Conservation (phyloP, 2,888 invertebrate genomes). For the Hypena proboscidalis region DNA sequence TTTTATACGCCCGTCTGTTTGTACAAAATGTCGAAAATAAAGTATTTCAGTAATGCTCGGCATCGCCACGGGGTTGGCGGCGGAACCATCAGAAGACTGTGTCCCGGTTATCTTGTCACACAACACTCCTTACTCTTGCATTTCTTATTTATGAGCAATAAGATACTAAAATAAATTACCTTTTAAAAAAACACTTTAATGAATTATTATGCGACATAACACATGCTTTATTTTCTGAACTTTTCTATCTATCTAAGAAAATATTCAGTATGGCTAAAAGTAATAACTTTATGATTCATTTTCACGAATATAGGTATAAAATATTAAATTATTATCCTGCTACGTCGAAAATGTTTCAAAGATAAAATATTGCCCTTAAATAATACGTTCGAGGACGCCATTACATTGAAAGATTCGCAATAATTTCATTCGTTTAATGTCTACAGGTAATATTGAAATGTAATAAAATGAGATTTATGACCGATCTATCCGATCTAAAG, state of each 20-base stretch:
- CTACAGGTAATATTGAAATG: slow-evolving; percentile 36
- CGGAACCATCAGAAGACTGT: slow-evolving; percentile 68
- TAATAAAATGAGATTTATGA: slow-evolving; percentile 48
- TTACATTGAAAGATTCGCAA: slow-evolving; percentile 21
- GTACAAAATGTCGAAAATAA: slow-evolving; percentile 63
- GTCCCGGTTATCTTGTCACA: slow-evolving; percentile 75
- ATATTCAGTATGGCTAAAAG: too few species aligned
- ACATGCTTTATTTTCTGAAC: too few species aligned
- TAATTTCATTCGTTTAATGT: slow-evolving; percentile 22
- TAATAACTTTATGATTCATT: too few species aligned
- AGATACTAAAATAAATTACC: slow-evolving; percentile 63
- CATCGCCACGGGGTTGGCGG: slow-evolving; percentile 51
- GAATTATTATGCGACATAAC: too few species aligned
- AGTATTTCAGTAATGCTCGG: slow-evolving; percentile 69
- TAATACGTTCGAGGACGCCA: slow-evolving; percentile 1
- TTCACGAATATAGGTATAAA: too few species aligned
- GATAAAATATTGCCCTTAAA: slow-evolving; percentile 5
- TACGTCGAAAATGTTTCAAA: too few species aligned
- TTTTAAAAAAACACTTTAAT: slow-evolving; percentile 47
- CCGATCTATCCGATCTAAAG: slow-evolving; percentile 36
- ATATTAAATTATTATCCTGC: too few species aligned
- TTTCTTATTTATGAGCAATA: slow-evolving; percentile 69
- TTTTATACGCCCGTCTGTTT: slow-evolving; percentile 48
- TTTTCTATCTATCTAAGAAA: too few species aligned
- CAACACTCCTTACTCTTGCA: slow-evolving; percentile 65